Evolutionary conservation across 1,140 invertebrate species (phyloP), one percentile per base, ranked within the genome.

Genomic region (Cotesia typhae): DNA sequence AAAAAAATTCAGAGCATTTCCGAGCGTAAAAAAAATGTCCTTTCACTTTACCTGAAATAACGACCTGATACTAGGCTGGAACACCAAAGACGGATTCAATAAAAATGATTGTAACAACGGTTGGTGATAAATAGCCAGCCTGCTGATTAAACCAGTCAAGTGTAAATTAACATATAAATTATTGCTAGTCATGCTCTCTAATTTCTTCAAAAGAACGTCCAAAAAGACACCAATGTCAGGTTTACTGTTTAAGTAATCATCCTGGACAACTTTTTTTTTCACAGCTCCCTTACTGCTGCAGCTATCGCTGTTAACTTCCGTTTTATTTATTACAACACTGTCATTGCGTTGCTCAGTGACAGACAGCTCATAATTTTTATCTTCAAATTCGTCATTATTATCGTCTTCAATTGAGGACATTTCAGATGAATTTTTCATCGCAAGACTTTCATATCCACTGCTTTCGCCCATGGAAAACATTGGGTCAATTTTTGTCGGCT

Each of bases 51-150:
- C 95, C 90, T 97, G 95, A 85, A 94, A 93, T 65, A 98, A 88
- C 14, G 95, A 97, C 82, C 94, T 93, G 75, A 97, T 94, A 79
- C 94, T 94, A 2, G 95, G 95, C 81, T 96, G 95, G 78, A 96
- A 92, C 66, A 95, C 92, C 66, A 96, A 90, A 70, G 92, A 93
- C 73, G 95, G 92, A 81, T 96, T 95, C 9, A 98, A 88, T 37
- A 99, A 87, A 82, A 98, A 92, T 0, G 96, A 94, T 63, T 94
- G 90, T 6, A 98, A 86, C 14, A 98, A 84, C 3, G 95, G 94
- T 74, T 98, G 94, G 0, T 96, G 94, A 85, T 96, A 96, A 55
- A 93, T 91, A 3, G 95, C 93, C 51, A 99, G 87, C 70, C 94
- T 91, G 52, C 94, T 93, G 14, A 99, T 90, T 6, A 98, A 87